Base-by-base conservation (phyloP, 2,888 invertebrate genomes). In the Andrena fulva region DNA sequence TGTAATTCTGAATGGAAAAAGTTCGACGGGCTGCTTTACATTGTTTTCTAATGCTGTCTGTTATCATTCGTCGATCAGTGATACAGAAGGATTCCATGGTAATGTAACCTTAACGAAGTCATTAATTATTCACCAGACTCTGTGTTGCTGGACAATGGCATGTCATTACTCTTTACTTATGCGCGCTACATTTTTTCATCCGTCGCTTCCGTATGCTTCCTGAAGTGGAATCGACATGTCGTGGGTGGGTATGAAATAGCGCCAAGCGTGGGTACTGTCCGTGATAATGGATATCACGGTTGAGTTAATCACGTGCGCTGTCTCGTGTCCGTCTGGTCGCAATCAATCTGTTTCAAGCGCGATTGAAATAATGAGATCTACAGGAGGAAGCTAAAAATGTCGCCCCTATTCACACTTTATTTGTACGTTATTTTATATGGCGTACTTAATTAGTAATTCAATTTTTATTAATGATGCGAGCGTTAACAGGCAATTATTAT, bases 81-180 rank as follows among this genome's bases (percentile, higher is more conserved):
- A 80, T 54, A 68, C 64, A 71, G 60, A 83, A 86, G 78, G 74
- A 74, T 60, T 59, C 33, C 54, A 27, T 42, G 72, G 54, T 50
- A 60, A 54, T 67, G 29, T 59, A 80, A 16, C 42, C 62, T 59
- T 50, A n/a, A 24, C 8, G 50, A 69, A 31, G 33, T 52, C 59
- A 84, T 89, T 84, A 87, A 86, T 86, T 89, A 89, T 89, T 87
- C 84, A 80, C 42, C 62, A 87, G 85, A 77, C 78, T 84, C 88
- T 86, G 85, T 72, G 27, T 5, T n/a, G 33, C 66, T 33, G n/a
- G 31, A 79, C 24, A 81, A 69, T 77, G 66, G 68, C 56, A 59
- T 54, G 64, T 59, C 54, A 50, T 64, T 71, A 60, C 31, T 68
- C n/a, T 10, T 71, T 71, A 63, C 27, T 42, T 29, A n/a, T 63